A percentile compares a stretch with the other conserved stretches of the same genome.
phyloP scores from a whole-genome alignment of 2,113 vertebrate genomes.

The Platichthys flesus region DNA sequence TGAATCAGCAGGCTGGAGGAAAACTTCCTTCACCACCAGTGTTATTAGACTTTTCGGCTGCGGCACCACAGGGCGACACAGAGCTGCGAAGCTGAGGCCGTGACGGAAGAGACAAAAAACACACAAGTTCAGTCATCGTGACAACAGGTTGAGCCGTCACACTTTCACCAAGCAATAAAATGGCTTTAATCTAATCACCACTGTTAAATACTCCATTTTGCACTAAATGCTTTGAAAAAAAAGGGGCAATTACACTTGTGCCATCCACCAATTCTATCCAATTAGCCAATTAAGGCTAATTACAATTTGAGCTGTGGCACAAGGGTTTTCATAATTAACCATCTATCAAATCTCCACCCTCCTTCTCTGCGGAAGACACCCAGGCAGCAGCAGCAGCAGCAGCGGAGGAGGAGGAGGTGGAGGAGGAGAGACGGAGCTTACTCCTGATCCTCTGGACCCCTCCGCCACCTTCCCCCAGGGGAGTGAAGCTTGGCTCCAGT shows the following conservation, averaged over 20 bases:
- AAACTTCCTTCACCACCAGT: conserved; percentile 24
- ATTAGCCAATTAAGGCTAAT: conserved; percentile 82
- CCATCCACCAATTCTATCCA: conserved; percentile 75
- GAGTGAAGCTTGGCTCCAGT: conserved; percentile 5
- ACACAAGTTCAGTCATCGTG: neutral
- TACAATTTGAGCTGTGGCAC: conserved; percentile 77
- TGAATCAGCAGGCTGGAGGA: conserved; percentile 30
- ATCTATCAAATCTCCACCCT: conserved; percentile 73
- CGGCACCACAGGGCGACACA: conserved; percentile 10
- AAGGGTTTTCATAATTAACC: conserved; percentile 77
- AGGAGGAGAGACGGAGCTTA: neutral
- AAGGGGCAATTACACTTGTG: conserved; percentile 62
- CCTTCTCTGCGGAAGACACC: conserved; percentile 57
- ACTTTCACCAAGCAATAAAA: conserved; percentile 4
- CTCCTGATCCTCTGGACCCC: conserved; percentile 15
- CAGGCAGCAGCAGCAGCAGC: conserved; percentile 32
- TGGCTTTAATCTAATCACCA: conserved; percentile 2
- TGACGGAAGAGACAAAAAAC: neutral
- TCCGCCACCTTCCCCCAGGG: conserved; percentile 35
- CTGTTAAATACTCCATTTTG: conserved; percentile 34
- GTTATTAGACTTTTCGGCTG: conserved; percentile 48
- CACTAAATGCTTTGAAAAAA: conserved; percentile 51
- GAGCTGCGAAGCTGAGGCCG: neutral
- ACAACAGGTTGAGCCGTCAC: conserved; percentile 10
- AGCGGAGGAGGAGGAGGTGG: conserved; percentile 13